These are phyloP conservation scores for Drosophila colorata DNA, from an alignment of 2,888 invertebrate genomes.

Conservation along the genomic window DNA sequence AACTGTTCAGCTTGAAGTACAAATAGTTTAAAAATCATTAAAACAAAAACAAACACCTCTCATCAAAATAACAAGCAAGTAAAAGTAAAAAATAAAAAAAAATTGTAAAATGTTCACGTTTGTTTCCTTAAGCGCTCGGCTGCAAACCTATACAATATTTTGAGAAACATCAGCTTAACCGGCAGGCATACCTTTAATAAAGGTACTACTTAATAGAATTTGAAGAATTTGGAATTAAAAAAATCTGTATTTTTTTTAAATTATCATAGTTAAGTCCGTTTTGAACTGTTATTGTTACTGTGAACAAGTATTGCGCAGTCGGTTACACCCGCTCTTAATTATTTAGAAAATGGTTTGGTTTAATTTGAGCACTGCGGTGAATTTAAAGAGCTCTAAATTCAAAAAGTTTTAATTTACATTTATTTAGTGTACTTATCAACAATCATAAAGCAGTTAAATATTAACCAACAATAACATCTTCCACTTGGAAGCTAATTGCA, in stretches of 20 bases:
- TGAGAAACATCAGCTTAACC: too few species aligned
- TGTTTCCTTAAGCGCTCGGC: not conserved
- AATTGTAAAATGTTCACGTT: constrained; percentile 47
- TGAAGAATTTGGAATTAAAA: too few species aligned
- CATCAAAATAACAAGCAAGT: constrained; percentile 77
- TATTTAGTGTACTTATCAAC: constrained; percentile 19
- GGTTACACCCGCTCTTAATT: too few species aligned
- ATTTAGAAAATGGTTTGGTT: too few species aligned
- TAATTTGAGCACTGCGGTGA: too few species aligned
- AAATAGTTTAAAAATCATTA: constrained; percentile 36
- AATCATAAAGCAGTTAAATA: constrained; percentile 58
- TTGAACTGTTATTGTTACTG: too few species aligned
- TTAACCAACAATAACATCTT: constrained; percentile 55
- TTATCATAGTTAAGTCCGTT: too few species aligned
- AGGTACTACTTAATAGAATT: too few species aligned
- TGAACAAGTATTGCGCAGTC: too few species aligned
- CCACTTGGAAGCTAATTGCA: constrained; percentile 2
- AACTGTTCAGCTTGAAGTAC: constrained; percentile 25
- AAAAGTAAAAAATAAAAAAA: constrained; percentile 71
- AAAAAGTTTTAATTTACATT: constrained; percentile 4
- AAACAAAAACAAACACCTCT: constrained; percentile 46
- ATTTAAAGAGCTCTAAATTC: not conserved
- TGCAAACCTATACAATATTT: too few species aligned
- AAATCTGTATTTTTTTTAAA: too few species aligned
- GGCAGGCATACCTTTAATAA: too few species aligned